Evolutionary conservation across 1,140 invertebrate genomes (phyloP), one percentile per base, ranked within the genome.

Genomic region (Tenebrio molitor): DNA sequence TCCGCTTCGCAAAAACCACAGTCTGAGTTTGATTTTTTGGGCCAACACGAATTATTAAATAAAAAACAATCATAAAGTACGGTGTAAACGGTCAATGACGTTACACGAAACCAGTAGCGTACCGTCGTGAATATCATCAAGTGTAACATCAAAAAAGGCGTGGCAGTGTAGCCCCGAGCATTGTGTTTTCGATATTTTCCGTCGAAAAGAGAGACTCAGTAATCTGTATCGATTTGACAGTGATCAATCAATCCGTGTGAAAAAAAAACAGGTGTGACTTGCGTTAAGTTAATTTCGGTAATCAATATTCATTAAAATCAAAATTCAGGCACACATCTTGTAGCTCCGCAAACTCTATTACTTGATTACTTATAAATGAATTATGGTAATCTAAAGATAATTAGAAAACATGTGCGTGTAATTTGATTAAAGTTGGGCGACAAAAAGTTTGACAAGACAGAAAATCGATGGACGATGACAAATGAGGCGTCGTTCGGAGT

Each of bases 41-140:
- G n/a, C n/a, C n/a, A n/a, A n/a, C n/a, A n/a, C n/a, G n/a, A n/a
- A 17, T 1, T 23, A 50, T 10, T 50, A 50, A 50, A 50, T 21
- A 50, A 50, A 44, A 50, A 19, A 23, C 7, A 19, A 50, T 50
- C 44, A 50, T 50, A 50, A 50, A 50, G 44, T 50, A 21, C 17
- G 44, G 44, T 50, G 50, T 58, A 58, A 58, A 58, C 50, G 50
- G 50, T 58, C 23, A 58, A 58, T 58, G 50, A 58, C 50, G 50
- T 15, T 29, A 25, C 50, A 58, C 15, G 21, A 58, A 29, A 29
- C 23, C 50, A 58, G 46, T 53, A 53, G 46, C 46, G 46, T 53
- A 53, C 46, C 19, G 1, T 23, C 46, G 3, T 39, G 6, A 39
- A 39, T 12, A 3, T 53, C n/a, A 44, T 44, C 15, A 44, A 41